Evolutionary conservation across 1,140 invertebrate species (phyloP).

Genomic region (Leptinotarsa lineolata): DNA sequence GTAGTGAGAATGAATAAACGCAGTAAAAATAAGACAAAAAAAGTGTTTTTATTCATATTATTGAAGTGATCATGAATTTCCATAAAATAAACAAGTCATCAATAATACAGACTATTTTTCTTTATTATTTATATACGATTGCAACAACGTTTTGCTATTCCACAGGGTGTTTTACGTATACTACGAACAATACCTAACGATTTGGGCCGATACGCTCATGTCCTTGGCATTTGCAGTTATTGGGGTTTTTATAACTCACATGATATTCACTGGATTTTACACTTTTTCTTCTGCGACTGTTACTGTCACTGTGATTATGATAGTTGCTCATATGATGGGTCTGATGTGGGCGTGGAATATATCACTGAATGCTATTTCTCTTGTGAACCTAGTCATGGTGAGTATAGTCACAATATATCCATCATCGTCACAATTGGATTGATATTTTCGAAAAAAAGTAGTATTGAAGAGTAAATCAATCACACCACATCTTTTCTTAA

Average conservation of each 20-base stretch:
- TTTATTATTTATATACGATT: no score
- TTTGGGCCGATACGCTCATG: slow-evolving; percentile 76
- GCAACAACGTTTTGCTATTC: no score
- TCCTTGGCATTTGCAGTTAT: slow-evolving; percentile 75
- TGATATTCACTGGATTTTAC: slow-evolving; percentile 81
- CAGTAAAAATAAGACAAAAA: no score
- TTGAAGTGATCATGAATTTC: no score
- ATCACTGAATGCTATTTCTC: slow-evolving; percentile 87
- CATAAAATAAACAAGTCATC: no score
- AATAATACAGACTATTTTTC: no score
- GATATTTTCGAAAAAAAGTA: no score
- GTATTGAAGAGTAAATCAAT: no score
- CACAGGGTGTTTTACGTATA: slow-evolving; percentile 88
- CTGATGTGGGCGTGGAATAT: slow-evolving; percentile 92
- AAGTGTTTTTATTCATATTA: no score
- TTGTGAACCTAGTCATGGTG: slow-evolving; percentile 88
- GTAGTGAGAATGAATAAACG: no score
- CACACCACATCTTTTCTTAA: no score
- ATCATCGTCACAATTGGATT: no score
- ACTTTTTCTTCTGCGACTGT: slow-evolving; percentile 80
- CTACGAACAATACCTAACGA: slow-evolving; percentile 92
- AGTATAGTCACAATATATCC: slow-evolving; percentile 30
- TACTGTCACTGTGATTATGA: slow-evolving; percentile 75
- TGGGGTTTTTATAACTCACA: slow-evolving; percentile 81
- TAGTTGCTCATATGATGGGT: slow-evolving; percentile 81